Evolutionary conservation across 2,113 vertebrate genomes (phyloP).

Genomic region (Centropus bengalensis): DNA sequence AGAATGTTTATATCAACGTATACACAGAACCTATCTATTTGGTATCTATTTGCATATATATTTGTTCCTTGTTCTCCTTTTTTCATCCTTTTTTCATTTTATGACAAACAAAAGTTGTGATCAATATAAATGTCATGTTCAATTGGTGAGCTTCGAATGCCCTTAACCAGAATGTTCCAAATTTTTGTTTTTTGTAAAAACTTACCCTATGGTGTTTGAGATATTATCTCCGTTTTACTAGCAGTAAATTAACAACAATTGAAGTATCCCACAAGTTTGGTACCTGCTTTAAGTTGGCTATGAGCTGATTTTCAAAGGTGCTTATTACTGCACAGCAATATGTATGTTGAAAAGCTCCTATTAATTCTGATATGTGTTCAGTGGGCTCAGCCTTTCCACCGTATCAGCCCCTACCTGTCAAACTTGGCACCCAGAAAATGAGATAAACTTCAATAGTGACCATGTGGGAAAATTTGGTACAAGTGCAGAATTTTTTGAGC

Average conservation of each 20-base stretch:
- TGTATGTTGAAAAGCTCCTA: neutral
- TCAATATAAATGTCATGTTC: neutral
- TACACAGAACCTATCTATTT: rapidly evolving
- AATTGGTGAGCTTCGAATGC: neutral
- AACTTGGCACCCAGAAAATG: neutral
- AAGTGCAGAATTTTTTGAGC: neutral
- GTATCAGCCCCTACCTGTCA: neutral
- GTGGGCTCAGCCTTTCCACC: rapidly evolving
- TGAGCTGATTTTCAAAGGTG: neutral
- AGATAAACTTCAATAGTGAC: neutral
- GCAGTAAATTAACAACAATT: neutral
- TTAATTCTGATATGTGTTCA: neutral
- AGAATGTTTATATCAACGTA: neutral
- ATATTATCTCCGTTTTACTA: neutral
- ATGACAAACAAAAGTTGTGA: too few relatives aligned
- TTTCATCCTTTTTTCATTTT: too few relatives aligned
- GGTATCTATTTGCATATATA: neutral
- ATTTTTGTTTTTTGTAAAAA: neutral
- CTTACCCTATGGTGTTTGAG: neutral
- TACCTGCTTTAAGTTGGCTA: neutral
- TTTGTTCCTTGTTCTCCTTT: neutral
- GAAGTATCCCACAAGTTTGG: neutral
- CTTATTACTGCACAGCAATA: neutral
- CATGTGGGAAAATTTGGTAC: neutral
- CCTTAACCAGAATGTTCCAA: neutral